Evolutionary conservation across 1,140 invertebrate genomes (phyloP).

Genomic region (Phortica variegata): DNA sequence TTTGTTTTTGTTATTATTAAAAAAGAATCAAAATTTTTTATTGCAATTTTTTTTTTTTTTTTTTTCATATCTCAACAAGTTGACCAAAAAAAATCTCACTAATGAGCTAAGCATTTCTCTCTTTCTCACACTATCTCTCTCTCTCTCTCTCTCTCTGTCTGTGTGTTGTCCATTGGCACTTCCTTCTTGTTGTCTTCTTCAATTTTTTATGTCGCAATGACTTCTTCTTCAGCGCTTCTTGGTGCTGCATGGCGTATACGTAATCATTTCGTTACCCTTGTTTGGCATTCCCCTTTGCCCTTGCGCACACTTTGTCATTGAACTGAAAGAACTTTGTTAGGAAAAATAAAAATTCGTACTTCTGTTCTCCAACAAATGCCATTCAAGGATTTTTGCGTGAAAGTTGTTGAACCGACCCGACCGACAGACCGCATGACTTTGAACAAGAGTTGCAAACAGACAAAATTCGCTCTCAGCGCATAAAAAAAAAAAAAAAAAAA

Average conservation of each 20-base stretch:
- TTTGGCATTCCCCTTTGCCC: too few relatives aligned
- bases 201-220: too few relatives aligned
- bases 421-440: slow-evolving; percentile 46
- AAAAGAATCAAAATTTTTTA: slow-evolving; percentile 48
- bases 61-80: neutral
- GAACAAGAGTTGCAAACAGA: slow-evolving; percentile 49
- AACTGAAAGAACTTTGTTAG: too few relatives aligned
- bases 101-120: slow-evolving; percentile 4
- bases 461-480: too few relatives aligned
- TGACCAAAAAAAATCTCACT: too few relatives aligned
- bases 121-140: slow-evolving; percentile 4
- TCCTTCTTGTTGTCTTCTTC: slow-evolving; percentile 22
- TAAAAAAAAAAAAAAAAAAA: too few relatives aligned
- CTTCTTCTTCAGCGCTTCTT: slow-evolving; percentile 21
- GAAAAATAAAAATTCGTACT: too few relatives aligned
- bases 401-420: slow-evolving; percentile 53
- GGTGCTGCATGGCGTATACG: slow-evolving; percentile 48
- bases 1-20: neutral
- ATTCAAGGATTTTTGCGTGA: slow-evolving; percentile 56
- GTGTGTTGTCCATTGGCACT: slow-evolving; percentile 31
- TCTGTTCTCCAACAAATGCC: slow-evolving; percentile 37
- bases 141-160: neutral
- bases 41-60: slow-evolving; percentile 24
- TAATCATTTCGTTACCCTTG: too few relatives aligned
- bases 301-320: slow-evolving; percentile 34